These are phyloP conservation scores for Ommatoiulus sabulosus DNA, from an alignment of 2,888 invertebrate species.

Conservation along the genomic window DNA sequence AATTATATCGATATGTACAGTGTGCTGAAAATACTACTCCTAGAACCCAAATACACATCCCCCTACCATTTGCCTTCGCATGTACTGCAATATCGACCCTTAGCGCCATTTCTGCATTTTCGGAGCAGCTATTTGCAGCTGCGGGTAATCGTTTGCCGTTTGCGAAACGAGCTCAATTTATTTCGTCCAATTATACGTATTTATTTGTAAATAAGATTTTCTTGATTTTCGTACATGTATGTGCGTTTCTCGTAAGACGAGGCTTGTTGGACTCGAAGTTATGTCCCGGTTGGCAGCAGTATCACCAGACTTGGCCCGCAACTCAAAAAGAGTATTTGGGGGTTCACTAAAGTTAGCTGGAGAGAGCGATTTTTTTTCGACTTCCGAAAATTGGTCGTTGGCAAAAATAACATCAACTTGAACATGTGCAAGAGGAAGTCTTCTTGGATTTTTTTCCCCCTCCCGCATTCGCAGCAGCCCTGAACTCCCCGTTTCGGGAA, in stretches of 20 bases:
- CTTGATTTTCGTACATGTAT: background rate
- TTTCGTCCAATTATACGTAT: constrained; percentile 17
- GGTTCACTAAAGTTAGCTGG: constrained; percentile 37
- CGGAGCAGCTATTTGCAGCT: constrained; percentile 31
- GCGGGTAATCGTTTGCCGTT: background rate
- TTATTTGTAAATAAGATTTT: constrained; percentile 44
- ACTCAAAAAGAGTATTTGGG: background rate
- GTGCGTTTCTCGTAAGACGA: background rate
- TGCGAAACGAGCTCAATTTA: background rate
- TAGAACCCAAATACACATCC: background rate
- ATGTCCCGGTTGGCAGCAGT: constrained; percentile 37
- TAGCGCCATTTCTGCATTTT: background rate
- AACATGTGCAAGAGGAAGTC: constrained; percentile 18
- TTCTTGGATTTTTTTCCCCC: background rate
- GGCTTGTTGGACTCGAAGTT: background rate
- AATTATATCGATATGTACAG: background rate
- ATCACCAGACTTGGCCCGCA: background rate
- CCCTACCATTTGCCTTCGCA: background rate
- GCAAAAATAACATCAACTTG: constrained; percentile 40
- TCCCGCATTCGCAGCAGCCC: background rate
- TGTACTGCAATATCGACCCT: background rate
- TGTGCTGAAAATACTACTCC: background rate
- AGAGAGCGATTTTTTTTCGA: background rate
- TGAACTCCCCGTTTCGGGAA: background rate
- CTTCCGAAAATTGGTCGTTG: constrained; percentile 23